Evolutionary conservation across 1,140 invertebrate genomes (phyloP).

Genomic region (Monochamus saltuarius): DNA sequence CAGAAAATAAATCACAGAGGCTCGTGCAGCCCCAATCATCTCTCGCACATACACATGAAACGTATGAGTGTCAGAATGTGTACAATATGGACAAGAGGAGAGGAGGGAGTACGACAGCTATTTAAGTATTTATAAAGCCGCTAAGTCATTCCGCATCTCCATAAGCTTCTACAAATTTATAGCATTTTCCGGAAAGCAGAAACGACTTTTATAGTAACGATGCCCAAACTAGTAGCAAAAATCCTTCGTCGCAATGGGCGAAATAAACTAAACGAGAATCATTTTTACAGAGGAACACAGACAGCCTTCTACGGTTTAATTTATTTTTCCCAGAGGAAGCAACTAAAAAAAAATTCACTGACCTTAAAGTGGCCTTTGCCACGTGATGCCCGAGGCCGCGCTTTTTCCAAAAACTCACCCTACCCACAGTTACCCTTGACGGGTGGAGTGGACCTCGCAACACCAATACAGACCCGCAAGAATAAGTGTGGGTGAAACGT

Average conservation of each 20-base stretch:
- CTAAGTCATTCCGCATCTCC: slow-evolving; percentile 42
- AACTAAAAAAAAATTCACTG: slow-evolving; percentile 34
- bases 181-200: slow-evolving; percentile 22
- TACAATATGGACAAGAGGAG: slow-evolving; percentile 23
- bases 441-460: background rate
- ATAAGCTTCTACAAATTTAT: slow-evolving; percentile 27
- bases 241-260: slow-evolving; percentile 1
- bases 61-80: slow-evolving; percentile 37
- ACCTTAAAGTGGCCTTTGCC: slow-evolving; percentile 50
- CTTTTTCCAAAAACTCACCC: slow-evolving; percentile 25
- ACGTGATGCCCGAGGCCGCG: slow-evolving; percentile 43
- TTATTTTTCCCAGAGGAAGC: slow-evolving; percentile 11
- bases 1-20: slow-evolving; percentile 52
- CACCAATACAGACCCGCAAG: background rate
- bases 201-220: slow-evolving; percentile 14
- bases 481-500: background rate
- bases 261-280: slow-evolving; percentile 19
- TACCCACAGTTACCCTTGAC: slow-evolving; percentile 16
- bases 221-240: slow-evolving; percentile 38
- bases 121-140: slow-evolving; percentile 41
- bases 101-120: slow-evolving; percentile 45
- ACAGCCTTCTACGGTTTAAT: slow-evolving; percentile 23
- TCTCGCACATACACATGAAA: slow-evolving; percentile 42
- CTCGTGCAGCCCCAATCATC: slow-evolving; percentile 22
- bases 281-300: background rate